phyloP scores from a whole-genome alignment of 1,140 invertebrate genomes.

The Hyposmocoma kahamanoa region DNA sequence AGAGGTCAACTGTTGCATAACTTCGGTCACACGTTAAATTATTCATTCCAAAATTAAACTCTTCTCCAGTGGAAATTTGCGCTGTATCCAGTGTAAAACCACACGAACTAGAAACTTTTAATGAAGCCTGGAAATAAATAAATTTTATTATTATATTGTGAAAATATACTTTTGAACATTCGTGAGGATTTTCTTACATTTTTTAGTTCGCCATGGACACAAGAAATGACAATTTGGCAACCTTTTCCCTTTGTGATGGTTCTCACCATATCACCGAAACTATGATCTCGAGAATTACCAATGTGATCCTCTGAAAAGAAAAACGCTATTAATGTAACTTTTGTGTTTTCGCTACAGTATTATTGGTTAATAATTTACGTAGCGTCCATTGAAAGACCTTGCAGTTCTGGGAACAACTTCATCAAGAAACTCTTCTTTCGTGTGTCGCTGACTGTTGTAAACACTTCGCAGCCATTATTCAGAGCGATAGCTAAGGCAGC shows the following conservation, averaged over 20 bases:
- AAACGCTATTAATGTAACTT: not conserved
- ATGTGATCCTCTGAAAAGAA: slow-evolving; percentile 22
- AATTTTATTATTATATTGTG: no score
- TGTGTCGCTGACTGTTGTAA: slow-evolving; percentile 73
- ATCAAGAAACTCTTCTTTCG: slow-evolving; percentile 67
- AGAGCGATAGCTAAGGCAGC: slow-evolving; percentile 82
- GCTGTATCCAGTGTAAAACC: slow-evolving; percentile 14
- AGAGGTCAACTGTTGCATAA: slow-evolving; percentile 20
- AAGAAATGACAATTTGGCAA: slow-evolving; percentile 18
- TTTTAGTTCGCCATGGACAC: slow-evolving; percentile 20
- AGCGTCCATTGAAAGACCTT: slow-evolving; percentile 55
- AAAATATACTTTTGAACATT: no score
- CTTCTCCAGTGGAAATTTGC: slow-evolving; percentile 16
- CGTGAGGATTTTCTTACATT: no score
- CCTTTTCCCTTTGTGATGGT: slow-evolving; percentile 13
- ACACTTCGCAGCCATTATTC: slow-evolving; percentile 74
- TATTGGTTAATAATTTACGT: not conserved
- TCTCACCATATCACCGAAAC: slow-evolving; percentile 19
- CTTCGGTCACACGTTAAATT: slow-evolving; percentile 12
- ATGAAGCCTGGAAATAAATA: slow-evolving; percentile 11
- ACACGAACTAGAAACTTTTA: slow-evolving; percentile 2
- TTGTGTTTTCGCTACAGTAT: not conserved
- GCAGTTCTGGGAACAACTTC: slow-evolving; percentile 52
- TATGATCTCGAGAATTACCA: slow-evolving; percentile 21
- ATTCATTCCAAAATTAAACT: slow-evolving; percentile 17